A percentile compares a stretch with the other conserved stretches of the same genome.
These are phyloP conservation scores for Sula dactylatra DNA, from an alignment of 2,113 vertebrate genomes.

Conservation along the genomic window DNA sequence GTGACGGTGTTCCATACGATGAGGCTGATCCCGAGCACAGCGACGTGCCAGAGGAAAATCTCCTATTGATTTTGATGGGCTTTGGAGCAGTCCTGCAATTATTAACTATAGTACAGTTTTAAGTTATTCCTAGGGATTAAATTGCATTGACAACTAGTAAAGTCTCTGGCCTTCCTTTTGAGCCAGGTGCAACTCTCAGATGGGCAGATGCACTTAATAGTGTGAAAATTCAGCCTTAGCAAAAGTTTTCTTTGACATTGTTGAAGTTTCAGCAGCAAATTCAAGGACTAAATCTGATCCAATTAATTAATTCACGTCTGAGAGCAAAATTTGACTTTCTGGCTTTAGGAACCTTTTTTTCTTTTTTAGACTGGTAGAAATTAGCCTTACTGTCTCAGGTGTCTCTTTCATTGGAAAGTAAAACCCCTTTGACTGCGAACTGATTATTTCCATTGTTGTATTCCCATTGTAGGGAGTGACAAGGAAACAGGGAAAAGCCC, in stretches of 20 bases:
- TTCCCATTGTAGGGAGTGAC: background rate
- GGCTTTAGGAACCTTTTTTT: background rate
- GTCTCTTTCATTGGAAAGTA: background rate
- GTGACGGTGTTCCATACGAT: background rate
- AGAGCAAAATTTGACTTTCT: background rate
- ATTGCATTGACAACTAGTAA: background rate
- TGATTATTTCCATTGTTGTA: background rate
- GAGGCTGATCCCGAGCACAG: background rate
- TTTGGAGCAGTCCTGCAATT: background rate
- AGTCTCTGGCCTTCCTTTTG: background rate
- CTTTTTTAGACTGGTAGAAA: background rate
- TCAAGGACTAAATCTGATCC: background rate
- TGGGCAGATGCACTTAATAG: background rate
- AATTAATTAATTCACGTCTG: background rate
- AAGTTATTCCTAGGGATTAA: background rate
- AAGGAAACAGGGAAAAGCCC: background rate
- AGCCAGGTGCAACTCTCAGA: background rate
- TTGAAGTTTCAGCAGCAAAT: constrained; percentile 14
- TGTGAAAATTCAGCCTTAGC: background rate
- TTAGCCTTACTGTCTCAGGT: background rate
- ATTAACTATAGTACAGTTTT: background rate
- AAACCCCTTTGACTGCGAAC: background rate
- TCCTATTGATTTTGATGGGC: background rate
- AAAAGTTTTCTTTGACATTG: background rate
- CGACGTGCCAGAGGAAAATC: background rate